A percentile compares a stretch with the other conserved stretches of the same genome.
phyloP scores from a whole-genome alignment of 2,888 invertebrate genomes.

The Tetheella fluctuosa region DNA sequence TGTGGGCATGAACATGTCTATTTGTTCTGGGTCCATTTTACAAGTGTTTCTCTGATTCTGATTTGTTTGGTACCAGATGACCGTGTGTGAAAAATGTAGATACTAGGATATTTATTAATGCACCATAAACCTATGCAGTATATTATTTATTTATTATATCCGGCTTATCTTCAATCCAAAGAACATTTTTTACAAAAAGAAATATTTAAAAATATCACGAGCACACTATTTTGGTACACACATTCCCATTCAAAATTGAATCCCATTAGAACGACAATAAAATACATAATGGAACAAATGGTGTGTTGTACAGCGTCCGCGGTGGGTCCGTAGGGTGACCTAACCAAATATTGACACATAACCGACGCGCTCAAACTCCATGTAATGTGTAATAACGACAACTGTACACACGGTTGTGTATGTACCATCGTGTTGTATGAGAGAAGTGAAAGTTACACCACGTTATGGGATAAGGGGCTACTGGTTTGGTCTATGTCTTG shows the following conservation, averaged over 20 bases:
- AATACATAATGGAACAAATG: conserved; percentile 45
- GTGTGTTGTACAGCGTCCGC: conserved; percentile 51
- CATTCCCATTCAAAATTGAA: not conserved
- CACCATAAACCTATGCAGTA: too few relatives aligned
- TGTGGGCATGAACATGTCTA: too few relatives aligned
- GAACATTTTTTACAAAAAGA: too few relatives aligned
- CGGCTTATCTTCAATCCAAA: too few relatives aligned
- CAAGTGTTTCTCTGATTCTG: too few relatives aligned
- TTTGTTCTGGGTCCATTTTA: too few relatives aligned
- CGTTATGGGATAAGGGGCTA: conserved; percentile 9
- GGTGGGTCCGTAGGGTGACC: conserved; percentile 59
- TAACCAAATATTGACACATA: conserved; percentile 68
- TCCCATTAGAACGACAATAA: conserved; percentile 16
- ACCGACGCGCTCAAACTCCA: conserved; percentile 29
- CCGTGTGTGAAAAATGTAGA: too few relatives aligned
- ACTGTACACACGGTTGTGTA: conserved; percentile 49
- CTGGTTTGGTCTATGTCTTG: not conserved
- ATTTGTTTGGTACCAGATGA: too few relatives aligned
- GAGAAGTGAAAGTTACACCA: conserved; percentile 19
- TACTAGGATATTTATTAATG: too few relatives aligned
- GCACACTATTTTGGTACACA: not conserved
- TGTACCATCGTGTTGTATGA: conserved; percentile 9
- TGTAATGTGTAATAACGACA: conserved; percentile 58
- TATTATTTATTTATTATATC: too few relatives aligned
- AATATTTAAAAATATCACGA: not conserved